Percentiles rank a stretch among this genome's conserved stretches.
phyloP scores from a whole-genome alignment of 2,113 vertebrate genomes.

The Eonycteris spelaea region DNA sequence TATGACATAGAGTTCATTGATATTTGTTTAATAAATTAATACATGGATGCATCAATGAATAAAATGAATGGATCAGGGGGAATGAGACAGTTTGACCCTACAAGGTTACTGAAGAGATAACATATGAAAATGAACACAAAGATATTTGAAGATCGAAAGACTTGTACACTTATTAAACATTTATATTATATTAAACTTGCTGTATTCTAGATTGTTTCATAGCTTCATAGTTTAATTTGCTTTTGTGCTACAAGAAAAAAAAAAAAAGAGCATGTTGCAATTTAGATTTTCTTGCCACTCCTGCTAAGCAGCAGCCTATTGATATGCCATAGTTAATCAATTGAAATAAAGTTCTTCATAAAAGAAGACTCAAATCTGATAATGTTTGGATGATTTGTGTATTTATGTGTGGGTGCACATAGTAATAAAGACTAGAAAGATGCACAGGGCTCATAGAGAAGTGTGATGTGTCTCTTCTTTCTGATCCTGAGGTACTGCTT shows the following conservation, averaged over 20 bases:
- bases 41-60: background rate
- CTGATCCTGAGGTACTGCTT: background rate
- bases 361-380: conserved; percentile 19
- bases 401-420: background rate
- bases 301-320: background rate
- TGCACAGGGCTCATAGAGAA: background rate
- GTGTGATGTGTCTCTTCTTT: background rate
- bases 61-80: background rate
- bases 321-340: background rate
- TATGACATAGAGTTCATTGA: background rate
- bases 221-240: conserved; percentile 35
- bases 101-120: background rate
- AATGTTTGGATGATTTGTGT: background rate
- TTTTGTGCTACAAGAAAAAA: conserved; percentile 2
- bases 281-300: conserved; percentile 2
- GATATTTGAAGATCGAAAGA: background rate
- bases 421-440: background rate
- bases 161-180: background rate
- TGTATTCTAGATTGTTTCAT: background rate
- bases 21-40: background rate
- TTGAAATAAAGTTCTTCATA: conserved; percentile 26
- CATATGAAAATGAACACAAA: background rate
- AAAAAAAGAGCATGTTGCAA: background rate
- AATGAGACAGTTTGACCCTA: background rate
- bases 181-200: background rate